These are phyloP conservation scores for Drosophila carrolli DNA, from an alignment of 1,140 invertebrate genomes.

Conservation along the genomic window DNA sequence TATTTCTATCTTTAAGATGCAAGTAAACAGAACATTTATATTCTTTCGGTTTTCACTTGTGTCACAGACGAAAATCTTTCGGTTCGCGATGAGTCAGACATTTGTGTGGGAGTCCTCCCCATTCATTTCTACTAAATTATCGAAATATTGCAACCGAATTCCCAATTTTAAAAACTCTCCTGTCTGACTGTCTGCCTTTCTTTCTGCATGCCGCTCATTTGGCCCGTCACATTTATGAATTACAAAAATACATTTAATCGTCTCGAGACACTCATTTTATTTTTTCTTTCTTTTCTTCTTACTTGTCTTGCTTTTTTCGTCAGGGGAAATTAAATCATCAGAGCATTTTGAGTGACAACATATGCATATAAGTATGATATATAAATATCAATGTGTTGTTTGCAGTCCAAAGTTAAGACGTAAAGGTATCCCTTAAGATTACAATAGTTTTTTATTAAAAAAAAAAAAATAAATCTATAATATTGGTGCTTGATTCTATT, in stretches of 20 bases:
- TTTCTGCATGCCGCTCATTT: conserved; percentile 21
- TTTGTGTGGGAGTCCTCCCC: conserved; percentile 37
- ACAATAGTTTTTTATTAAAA: too few species aligned
- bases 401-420: neutral
- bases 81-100: conserved; percentile 39
- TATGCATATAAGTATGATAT: conserved; percentile 10
- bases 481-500: too few species aligned
- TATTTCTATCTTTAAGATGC: conserved; percentile 43
- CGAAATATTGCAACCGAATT: conserved; percentile 70
- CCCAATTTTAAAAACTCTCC: conserved; percentile 44
- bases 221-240: conserved; percentile 56
- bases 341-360: conserved; percentile 65
- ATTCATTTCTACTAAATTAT: conserved; percentile 59
- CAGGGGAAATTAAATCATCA: conserved; percentile 78
- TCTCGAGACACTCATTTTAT: conserved; percentile 41
- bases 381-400: conserved; percentile 6
- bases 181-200: conserved; percentile 6
- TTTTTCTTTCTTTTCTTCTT: conserved; percentile 26
- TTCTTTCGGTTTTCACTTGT: conserved; percentile 26
- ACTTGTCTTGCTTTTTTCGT: conserved; percentile 48
- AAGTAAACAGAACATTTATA: conserved; percentile 48
- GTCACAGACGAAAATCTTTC: conserved; percentile 12
- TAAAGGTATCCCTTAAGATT: conserved; percentile 1
- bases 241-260: conserved; percentile 70
- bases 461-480: too few species aligned